phyloP scores from a whole-genome alignment of 2,888 invertebrate genomes.

The Litoditis marina region DNA sequence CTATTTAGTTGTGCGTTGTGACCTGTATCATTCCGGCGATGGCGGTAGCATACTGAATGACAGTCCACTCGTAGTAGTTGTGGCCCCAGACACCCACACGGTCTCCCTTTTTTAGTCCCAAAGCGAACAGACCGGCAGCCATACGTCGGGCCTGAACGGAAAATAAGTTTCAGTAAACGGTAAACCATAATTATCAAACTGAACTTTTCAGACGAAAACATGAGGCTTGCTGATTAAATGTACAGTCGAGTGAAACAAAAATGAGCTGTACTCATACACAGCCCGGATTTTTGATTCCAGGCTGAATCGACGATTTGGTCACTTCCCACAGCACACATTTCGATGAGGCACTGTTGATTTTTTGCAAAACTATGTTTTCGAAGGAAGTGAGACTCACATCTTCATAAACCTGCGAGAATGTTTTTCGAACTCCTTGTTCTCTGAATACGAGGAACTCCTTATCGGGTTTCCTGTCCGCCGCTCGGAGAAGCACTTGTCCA shows the following conservation, averaged over 20 bases:
- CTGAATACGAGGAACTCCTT: slow-evolving; percentile 56
- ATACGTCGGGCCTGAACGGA: slow-evolving; percentile 74
- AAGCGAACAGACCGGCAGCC: slow-evolving; percentile 72
- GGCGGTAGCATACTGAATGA: slow-evolving; percentile 73
- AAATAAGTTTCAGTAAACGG: no score
- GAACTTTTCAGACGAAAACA: no score
- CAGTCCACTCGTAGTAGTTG: slow-evolving; percentile 75
- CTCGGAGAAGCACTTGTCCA: slow-evolving; percentile 49
- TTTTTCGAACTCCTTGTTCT: slow-evolving; percentile 47
- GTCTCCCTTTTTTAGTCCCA: slow-evolving; percentile 76
- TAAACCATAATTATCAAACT: no score
- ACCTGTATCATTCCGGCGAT: slow-evolving; percentile 75
- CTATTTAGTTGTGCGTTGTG: no score
- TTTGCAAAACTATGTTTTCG: no score
- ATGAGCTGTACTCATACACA: no score
- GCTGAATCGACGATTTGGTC: no score
- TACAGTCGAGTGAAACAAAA: no score
- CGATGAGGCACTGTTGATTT: no score
- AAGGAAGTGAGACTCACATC: slow-evolving; percentile 58
- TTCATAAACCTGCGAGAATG: slow-evolving; percentile 51
- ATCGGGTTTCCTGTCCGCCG: slow-evolving; percentile 49
- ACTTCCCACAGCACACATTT: no score
- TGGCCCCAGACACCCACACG: slow-evolving; percentile 78
- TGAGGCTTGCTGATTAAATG: no score
- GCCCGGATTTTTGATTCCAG: no score